Base-by-base conservation (phyloP, 1,140 invertebrate genomes). In the Dreissena rostriformis region DNA sequence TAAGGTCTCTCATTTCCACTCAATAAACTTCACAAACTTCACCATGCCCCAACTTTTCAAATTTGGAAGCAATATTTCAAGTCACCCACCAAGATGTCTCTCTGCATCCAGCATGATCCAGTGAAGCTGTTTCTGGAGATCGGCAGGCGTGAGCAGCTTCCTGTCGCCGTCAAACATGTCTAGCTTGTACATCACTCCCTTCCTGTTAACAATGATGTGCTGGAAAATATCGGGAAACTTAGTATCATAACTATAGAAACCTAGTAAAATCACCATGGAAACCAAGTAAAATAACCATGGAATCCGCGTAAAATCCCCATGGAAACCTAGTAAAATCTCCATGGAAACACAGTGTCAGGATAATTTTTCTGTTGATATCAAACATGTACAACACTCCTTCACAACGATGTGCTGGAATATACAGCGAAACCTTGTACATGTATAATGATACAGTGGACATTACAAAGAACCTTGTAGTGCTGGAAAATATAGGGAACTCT, bases 71-170 rank as follows among this genome's bases (percentile, higher is more conserved):
- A 39, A 39, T 39, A 39, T 39, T 39, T 39, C 39, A 39, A 39
- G 8, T 10, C 53, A 73, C 39, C 66, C 85, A 94, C 94, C 91
- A 76, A 82, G 65, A 66, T 92, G 91, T 72, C 90, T 88, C 70
- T 92, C 86, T 39, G 94, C 93, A 90, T 95, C 93, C 22, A 92
- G 87, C 7, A 94, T 89, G 67, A 95, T 94, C 91, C 93, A 94
- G 52, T 94, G 88, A 66, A 95, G 85, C 68, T 94, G 92, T 81
- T 93, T 89, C 84, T 95, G 93, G 63, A 95, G 87, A 28, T 87
- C 85, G 29, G 89, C 79, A 1, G 93, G 91, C 24, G 91, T 86
- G 17, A 95, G 77, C 17, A 94, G 83, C 79, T 92, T 92, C 81
- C 94, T 93, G 68, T 91, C 91, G 0, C 86, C 87, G 87, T 95